Conservation (phyloP, 2,797 vertebrate genomes). For the Pyrocephalus nanus region DNA sequence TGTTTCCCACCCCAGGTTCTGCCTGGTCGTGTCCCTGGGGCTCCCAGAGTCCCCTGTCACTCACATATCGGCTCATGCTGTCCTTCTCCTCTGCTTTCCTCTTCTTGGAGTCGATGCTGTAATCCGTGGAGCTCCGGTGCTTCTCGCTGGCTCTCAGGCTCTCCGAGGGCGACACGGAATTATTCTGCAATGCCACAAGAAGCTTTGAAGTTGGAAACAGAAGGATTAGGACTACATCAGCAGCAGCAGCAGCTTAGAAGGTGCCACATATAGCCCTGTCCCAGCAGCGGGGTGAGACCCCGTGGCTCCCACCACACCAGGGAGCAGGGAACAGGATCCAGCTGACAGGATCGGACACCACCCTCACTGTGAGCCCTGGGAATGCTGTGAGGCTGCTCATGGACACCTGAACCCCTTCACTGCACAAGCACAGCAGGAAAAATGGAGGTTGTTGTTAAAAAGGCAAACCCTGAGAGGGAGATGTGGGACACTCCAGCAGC, state of each 20-base stretch:
- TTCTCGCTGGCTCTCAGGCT: slow-evolving; percentile 92
- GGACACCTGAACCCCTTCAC: not conserved
- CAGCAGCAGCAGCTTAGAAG: not conserved
- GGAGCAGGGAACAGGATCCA: not conserved
- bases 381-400: rapidly evolving
- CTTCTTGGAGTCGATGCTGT: slow-evolving; percentile 91
- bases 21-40: rapidly evolving
- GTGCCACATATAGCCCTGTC: too few relatives aligned
- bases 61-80: slow-evolving; percentile 92
- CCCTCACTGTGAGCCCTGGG: rapidly evolving
- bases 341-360: not conserved
- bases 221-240: rapidly evolving
- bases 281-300: not conserved
- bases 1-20: rapidly evolving
- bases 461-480: not conserved
- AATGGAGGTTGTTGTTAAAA: not conserved
- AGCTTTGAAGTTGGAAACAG: rapidly evolving
- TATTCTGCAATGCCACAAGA: slow-evolving; percentile 79
- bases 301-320: rapidly evolving
- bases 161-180: slow-evolving; percentile 93
- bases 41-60: not conserved
- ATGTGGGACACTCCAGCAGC: not conserved
- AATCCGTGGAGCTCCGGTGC: slow-evolving; percentile 90
- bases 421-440: not conserved
- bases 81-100: slow-evolving; percentile 95